Base-by-base conservation (phyloP, 2,888 invertebrate genomes). In the Mermis nigrescens region DNA sequence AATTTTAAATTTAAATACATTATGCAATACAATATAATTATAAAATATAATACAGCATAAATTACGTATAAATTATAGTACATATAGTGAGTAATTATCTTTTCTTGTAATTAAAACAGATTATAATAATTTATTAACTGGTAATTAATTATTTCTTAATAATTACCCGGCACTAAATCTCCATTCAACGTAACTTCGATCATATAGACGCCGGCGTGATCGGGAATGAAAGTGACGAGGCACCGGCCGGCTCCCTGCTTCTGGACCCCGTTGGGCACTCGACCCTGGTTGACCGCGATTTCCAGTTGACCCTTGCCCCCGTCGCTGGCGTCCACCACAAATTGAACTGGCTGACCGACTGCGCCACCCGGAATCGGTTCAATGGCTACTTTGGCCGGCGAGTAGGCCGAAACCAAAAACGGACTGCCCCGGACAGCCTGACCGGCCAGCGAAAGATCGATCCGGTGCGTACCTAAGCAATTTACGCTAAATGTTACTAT, bases 281-380 rank as follows among this genome's bases (percentile, higher is more conserved):
- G 89, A 66, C 95, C 95, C 77, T 92, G 91, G 75, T 98, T 95
- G 73, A 98, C 92, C 69, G 92, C 92, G 72, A 98, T 98, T 80
- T 98, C 95, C 70, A 98, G 79, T 77, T 95, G 94, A 56, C 98
- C 98, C 79, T 95, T 95, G 46, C 98, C 98, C 57, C 95, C 95
- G 71, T 90, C 87, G 72, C 88, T 89, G 55, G 94, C 95, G 77
- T 95, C 94, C 75, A 98, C 95, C 89, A 85, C 82, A 76, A 98
- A 95, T 76, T 92, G 90, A 72, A 91, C 89, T 63, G 90, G 87
- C 75, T 92, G 88, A 58, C 92, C 92, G 46, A 94, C 89, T 63
- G 87, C 83, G 62, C 90, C 92, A 69, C 85, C 87, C 67, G 87
- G 85, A 32, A 94, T 85, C 73, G 92, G 89, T 58, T 90, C 86